These are phyloP conservation scores for Spinibarbus caldwelli DNA, from an alignment of 2,797 vertebrate species.

Conservation along the genomic window DNA sequence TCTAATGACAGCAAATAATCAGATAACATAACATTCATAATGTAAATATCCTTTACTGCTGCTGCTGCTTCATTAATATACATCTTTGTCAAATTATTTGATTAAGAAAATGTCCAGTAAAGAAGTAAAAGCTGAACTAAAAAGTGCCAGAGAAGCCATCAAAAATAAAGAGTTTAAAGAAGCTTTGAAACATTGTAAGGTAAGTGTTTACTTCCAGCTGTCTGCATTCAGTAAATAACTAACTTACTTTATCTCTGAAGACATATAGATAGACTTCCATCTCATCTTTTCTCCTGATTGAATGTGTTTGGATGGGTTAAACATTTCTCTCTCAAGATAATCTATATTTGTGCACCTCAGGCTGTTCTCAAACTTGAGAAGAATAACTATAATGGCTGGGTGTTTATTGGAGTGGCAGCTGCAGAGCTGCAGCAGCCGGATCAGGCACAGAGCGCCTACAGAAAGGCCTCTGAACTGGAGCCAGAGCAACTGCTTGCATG, in stretches of 20 bases:
- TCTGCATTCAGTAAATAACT: background rate
- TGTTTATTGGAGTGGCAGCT: constrained; percentile 97
- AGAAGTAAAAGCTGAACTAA: constrained; percentile 91
- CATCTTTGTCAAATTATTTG: background rate
- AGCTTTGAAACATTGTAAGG: constrained; percentile 96
- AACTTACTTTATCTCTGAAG: background rate
- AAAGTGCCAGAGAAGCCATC: constrained; percentile 96
- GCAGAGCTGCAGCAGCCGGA: constrained; percentile 92
- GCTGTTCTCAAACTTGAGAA: constrained; percentile 94
- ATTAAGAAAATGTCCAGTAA: constrained; percentile 87
- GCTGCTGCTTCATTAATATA: background rate
- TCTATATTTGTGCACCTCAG: constrained; percentile 67
- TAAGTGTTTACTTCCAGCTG: constrained; percentile 66
- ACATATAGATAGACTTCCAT: background rate
- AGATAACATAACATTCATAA: background rate
- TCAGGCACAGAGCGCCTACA: constrained; percentile 92
- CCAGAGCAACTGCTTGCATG: constrained; percentile 93
- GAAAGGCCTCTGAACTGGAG: constrained; percentile 91
- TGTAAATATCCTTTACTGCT: background rate
- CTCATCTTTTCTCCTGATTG: background rate
- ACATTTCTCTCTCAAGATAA: background rate
- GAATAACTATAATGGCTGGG: constrained; percentile 98
- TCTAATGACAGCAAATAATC: background rate
- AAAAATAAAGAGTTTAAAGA: constrained; percentile 98
- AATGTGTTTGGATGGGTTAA: background rate